Percentiles rank a stretch among this genome's conserved stretches.
phyloP scores from a whole-genome alignment of 1,140 invertebrate genomes.

The Drosophila neocordata region DNA sequence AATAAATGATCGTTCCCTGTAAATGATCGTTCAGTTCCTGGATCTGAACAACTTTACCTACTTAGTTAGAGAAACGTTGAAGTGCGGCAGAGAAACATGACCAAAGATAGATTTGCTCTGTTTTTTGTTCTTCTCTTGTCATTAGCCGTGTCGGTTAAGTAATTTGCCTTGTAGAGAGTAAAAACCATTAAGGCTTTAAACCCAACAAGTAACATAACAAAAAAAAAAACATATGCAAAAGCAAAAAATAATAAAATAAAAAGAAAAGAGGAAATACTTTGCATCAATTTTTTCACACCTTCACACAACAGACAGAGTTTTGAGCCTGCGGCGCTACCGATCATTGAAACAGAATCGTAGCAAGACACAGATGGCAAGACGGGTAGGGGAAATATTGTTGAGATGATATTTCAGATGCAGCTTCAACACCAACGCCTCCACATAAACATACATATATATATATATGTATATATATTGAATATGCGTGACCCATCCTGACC shows the following conservation, averaged over 20 bases:
- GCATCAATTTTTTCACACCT: constrained; percentile 55
- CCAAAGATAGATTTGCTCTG: constrained; percentile 16
- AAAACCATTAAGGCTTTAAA: constrained; percentile 62
- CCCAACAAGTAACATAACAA: not conserved
- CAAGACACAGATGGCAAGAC: not conserved
- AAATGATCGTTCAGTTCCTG: constrained; percentile 65
- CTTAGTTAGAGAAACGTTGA: constrained; percentile 5
- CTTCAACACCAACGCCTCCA: constrained; percentile 49
- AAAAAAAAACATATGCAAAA: constrained; percentile 5
- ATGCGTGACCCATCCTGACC: not conserved
- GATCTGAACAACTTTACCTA: not conserved
- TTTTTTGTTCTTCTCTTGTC: constrained; percentile 52
- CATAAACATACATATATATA: not conserved
- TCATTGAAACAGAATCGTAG: constrained; percentile 24
- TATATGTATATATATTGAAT: not conserved
- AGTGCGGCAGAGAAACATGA: not conserved
- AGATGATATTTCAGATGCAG: not conserved
- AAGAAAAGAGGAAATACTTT: constrained; percentile 52
- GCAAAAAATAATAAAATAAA: constrained; percentile 31
- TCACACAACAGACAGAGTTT: constrained; percentile 22
- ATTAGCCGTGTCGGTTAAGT: constrained; percentile 70
- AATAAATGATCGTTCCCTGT: constrained; percentile 78
- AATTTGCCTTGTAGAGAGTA: constrained; percentile 68
- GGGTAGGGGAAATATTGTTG: not conserved
- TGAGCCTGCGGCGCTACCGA: constrained; percentile 60